A percentile compares a stretch with the other conserved stretches of the same genome.
phyloP scores from a whole-genome alignment of 23 tunicate genomes.

The Styela plicata region DNA sequence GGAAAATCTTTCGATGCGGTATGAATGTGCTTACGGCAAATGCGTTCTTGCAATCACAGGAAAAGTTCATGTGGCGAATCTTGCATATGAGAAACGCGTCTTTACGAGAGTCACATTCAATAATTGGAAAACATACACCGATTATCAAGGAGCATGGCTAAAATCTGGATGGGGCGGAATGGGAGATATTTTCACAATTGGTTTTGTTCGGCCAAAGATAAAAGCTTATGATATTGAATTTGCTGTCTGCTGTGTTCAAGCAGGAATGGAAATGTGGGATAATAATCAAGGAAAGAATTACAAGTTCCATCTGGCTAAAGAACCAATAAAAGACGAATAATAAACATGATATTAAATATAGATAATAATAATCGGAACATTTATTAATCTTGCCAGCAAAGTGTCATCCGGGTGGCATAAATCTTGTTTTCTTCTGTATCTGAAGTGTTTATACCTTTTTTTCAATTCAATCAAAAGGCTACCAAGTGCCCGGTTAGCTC shows the following conservation, averaged over 20 bases:
- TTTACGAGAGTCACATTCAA: constrained; percentile 1
- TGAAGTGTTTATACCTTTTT: too few species aligned
- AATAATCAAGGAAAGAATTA: constrained; percentile 12
- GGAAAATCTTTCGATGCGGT: neutral
- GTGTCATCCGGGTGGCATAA: too few species aligned
- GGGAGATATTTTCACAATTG: constrained; percentile 11
- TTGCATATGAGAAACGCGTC: neutral
- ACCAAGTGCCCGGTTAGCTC: too few species aligned
- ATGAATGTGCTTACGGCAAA: neutral
- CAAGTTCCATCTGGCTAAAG: neutral
- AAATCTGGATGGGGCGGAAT: neutral
- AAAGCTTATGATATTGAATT: neutral
- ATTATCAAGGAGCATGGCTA: constrained; percentile 18
- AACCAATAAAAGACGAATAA: neutral
- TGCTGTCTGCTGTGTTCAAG: constrained; percentile 19
- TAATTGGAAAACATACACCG: neutral
- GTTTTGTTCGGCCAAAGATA: constrained; percentile 2
- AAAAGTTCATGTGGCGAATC: neutral
- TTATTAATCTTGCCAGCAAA: too few species aligned
- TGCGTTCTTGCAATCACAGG: constrained; percentile 19
- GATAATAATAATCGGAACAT: too few species aligned
- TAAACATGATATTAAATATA: too few species aligned
- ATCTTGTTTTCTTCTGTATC: too few species aligned
- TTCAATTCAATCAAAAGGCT: too few species aligned
- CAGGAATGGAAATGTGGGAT: constrained; percentile 1